Percentiles rank a stretch among this genome's conserved stretches.
phyloP scores from a whole-genome alignment of 1,140 invertebrate species.

The Neomicropteryx cornuta region DNA sequence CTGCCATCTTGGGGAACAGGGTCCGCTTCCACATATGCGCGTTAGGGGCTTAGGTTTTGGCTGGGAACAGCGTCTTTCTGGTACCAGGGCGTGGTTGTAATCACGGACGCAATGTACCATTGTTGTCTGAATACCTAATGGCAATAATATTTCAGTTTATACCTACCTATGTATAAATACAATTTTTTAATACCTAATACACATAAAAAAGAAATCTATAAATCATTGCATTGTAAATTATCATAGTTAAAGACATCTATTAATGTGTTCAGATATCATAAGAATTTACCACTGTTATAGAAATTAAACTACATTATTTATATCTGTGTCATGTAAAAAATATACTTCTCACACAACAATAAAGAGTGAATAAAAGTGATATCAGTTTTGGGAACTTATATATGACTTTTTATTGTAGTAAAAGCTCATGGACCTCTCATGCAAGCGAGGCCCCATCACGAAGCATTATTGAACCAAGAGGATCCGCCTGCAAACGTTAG shows the following conservation, averaged over 20 bases:
- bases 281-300: too few species aligned
- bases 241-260: neutral
- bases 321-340: neutral
- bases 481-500: too few species aligned
- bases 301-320: neutral
- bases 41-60: conserved; percentile 2
- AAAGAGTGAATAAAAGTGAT: too few species aligned
- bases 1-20: conserved; percentile 34
- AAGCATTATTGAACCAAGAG: too few species aligned
- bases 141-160: too few species aligned
- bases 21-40: conserved; percentile 23
- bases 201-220: neutral
- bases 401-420: too few species aligned
- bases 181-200: too few species aligned
- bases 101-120: conserved; percentile 11
- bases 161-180: too few species aligned
- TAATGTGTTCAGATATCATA: neutral
- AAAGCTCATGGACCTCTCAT: too few species aligned
- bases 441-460: too few species aligned
- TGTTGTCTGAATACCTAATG: conserved; percentile 10
- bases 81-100: conserved; percentile 7
- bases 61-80: conserved; percentile 12
- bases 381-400: too few species aligned
- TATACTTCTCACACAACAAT: neutral
- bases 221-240: neutral